Conservation (phyloP, 2,113 vertebrate species). For the Scomber japonicus region DNA sequence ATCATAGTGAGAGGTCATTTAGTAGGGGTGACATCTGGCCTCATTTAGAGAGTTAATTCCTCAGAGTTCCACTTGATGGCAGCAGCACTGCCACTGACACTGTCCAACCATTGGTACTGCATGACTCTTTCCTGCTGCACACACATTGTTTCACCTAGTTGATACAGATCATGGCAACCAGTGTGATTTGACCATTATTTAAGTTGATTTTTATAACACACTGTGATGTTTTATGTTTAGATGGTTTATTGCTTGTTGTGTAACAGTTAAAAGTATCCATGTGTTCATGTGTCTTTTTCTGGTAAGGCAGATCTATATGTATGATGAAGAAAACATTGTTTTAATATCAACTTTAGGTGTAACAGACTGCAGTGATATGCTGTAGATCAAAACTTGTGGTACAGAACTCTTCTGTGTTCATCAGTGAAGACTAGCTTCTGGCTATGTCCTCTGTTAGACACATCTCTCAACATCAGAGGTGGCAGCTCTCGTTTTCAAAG, state of each 20-base stretch:
- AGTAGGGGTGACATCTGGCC: slow-evolving; percentile 68
- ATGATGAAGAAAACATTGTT: background rate
- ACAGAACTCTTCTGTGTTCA: slow-evolving; percentile 13
- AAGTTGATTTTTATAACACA: slow-evolving; percentile 25
- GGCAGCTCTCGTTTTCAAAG: slow-evolving; percentile 60
- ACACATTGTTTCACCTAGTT: slow-evolving; percentile 37
- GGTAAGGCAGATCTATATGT: background rate
- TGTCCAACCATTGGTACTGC: slow-evolving; percentile 57
- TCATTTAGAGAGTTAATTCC: slow-evolving; percentile 66
- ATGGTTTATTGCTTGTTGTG: slow-evolving; percentile 17
- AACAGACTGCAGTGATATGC: slow-evolving; percentile 9
- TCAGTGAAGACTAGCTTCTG: slow-evolving; percentile 31
- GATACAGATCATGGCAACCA: slow-evolving; percentile 46
- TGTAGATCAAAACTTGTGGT: slow-evolving; percentile 8
- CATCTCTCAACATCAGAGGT: slow-evolving; percentile 57
- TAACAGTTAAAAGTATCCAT: slow-evolving; percentile 3
- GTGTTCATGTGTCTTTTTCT: background rate
- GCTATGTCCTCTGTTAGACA: slow-evolving; percentile 50
- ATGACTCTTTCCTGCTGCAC: slow-evolving; percentile 48
- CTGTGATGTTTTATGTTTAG: background rate
- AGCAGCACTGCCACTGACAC: slow-evolving; percentile 75
- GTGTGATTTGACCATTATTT: slow-evolving; percentile 26
- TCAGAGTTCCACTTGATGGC: slow-evolving; percentile 79
- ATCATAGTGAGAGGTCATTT: slow-evolving; percentile 55
- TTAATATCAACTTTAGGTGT: slow-evolving; percentile 20